These are phyloP conservation scores for Acholoe squamosa DNA, from an alignment of 2,888 invertebrate species.

Conservation along the genomic window DNA sequence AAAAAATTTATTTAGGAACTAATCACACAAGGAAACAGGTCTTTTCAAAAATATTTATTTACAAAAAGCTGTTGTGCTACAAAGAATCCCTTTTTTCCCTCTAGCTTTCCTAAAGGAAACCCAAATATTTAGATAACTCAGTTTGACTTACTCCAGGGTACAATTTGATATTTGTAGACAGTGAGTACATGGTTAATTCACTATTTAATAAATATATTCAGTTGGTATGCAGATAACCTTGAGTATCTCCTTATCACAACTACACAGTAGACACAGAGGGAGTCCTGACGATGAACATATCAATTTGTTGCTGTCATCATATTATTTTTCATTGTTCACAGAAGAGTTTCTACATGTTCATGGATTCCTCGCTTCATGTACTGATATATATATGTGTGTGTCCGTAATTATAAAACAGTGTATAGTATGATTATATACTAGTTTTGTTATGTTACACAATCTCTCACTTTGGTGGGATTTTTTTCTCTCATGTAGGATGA, in stretches of 20 bases:
- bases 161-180: background rate
- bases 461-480: background rate
- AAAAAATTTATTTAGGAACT: background rate
- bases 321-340: slow-evolving; percentile 37
- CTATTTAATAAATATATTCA: background rate
- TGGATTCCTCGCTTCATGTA: slow-evolving; percentile 35
- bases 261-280: slow-evolving; percentile 6
- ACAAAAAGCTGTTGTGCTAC: background rate
- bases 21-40: background rate
- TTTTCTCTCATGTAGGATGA: slow-evolving; percentile 20
- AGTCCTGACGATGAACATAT: slow-evolving; percentile 15
- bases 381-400: background rate
- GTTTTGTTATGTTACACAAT: background rate
- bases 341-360: background rate
- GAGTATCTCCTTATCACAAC: background rate
- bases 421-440: slow-evolving; percentile 26
- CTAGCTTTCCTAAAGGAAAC: background rate
- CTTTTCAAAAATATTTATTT: background rate
- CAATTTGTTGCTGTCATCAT: slow-evolving; percentile 44
- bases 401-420: background rate
- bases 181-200: background rate
- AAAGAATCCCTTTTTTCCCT: background rate
- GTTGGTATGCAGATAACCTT: background rate
- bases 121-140: background rate
- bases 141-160: background rate